These are phyloP conservation scores for Parotocinclus haroldoi DNA, from an alignment of 2,797 vertebrate species.

Conservation along the genomic window DNA sequence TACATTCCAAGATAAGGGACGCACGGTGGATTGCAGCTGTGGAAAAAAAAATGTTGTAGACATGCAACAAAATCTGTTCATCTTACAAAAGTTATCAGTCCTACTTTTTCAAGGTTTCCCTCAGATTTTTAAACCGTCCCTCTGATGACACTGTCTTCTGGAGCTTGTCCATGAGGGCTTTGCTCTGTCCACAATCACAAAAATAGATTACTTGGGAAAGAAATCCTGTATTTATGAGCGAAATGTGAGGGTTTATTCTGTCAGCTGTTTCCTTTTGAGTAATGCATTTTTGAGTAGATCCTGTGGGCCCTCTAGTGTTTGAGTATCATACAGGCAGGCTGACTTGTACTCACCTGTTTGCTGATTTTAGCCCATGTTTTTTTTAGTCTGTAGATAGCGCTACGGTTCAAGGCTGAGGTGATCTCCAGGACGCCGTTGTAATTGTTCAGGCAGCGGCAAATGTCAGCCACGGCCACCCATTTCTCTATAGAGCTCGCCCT, in stretches of 20 bases:
- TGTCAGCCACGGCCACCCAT: conserved; percentile 92
- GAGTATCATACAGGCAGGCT: neutral
- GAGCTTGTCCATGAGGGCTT: conserved; percentile 94
- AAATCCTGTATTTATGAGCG: conserved; percentile 3
- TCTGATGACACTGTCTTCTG: conserved; percentile 95
- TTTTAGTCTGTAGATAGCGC: conserved; percentile 92
- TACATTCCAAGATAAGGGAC: conserved; percentile 98
- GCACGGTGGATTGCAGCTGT: conserved; percentile 89
- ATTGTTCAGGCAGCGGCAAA: conserved; percentile 91
- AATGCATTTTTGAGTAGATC: neutral
- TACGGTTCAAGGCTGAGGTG: conserved; percentile 92
- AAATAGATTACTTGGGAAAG: neutral
- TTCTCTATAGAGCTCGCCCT: conserved; percentile 89
- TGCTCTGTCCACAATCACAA: conserved; percentile 70
- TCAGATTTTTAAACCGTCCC: conserved; percentile 95
- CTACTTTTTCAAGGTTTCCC: conserved; percentile 97
- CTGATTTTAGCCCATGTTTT: conserved; percentile 94
- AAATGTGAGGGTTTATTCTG: neutral
- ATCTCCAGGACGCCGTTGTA: conserved; percentile 93
- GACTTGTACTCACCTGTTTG: conserved; percentile 77
- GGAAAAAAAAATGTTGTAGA: neutral
- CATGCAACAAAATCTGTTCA: neutral
- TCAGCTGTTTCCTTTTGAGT: neutral
- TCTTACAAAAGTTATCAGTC: conserved; percentile 42
- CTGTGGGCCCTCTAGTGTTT: neutral